Evolutionary conservation across 2,888 invertebrate genomes (phyloP).

Genomic region (Drosophila helvetica): DNA sequence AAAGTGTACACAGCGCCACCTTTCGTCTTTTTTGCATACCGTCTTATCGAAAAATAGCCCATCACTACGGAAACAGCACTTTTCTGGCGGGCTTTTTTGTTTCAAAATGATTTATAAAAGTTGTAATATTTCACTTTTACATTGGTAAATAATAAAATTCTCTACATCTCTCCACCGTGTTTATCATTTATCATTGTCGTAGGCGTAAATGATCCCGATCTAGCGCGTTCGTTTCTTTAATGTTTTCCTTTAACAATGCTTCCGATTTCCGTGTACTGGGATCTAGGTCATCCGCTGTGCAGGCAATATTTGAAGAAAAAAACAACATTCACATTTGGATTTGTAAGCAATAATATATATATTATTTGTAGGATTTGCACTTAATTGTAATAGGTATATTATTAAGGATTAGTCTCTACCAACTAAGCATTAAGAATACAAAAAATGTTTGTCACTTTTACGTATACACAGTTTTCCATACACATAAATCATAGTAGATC

Average conservation of each 20-base stretch:
- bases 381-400: conserved; percentile 60
- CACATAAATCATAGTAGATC: conserved; percentile 30
- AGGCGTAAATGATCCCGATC: too few relatives aligned
- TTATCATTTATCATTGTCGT: too few relatives aligned
- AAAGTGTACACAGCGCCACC: background rate
- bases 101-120: background rate
- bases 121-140: too few relatives aligned
- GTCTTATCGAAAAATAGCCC: background rate
- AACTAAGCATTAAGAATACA: conserved; percentile 70
- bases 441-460: conserved; percentile 77
- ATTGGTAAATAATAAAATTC: too few relatives aligned
- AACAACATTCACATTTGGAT: conserved; percentile 1
- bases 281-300: too few relatives aligned
- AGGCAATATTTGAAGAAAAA: background rate
- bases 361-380: conserved; percentile 47
- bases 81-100: background rate
- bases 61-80: background rate
- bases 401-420: conserved; percentile 72
- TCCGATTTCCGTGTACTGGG: too few relatives aligned
- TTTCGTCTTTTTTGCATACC: background rate
- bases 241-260: too few relatives aligned
- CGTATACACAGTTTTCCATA: conserved; percentile 71
- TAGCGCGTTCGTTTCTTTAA: too few relatives aligned
- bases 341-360: conserved; percentile 27
- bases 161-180: too few relatives aligned